A percentile compares a stretch with the other conserved stretches of the same genome.
These are phyloP conservation scores for Cnemophilus loriae DNA, from an alignment of 2,113 vertebrate genomes.

Conservation along the genomic window DNA sequence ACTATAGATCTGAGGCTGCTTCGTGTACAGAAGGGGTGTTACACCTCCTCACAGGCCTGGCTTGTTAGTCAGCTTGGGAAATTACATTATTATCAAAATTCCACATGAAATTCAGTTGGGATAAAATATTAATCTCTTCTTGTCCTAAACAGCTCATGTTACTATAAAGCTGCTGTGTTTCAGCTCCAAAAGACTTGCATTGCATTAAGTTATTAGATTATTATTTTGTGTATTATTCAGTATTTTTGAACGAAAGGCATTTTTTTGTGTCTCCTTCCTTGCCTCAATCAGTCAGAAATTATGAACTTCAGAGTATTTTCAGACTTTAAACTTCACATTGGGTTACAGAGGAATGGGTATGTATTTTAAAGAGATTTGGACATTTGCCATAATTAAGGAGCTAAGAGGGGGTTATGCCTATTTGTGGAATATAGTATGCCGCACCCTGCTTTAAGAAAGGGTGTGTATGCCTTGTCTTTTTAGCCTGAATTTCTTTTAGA, in stretches of 20 bases:
- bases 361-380: not conserved
- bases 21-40: not conserved
- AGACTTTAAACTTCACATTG: not conserved
- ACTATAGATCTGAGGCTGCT: not conserved
- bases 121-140: conserved; percentile 42
- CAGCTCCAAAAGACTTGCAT: not conserved
- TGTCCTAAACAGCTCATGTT: not conserved
- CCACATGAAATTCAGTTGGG: conserved; percentile 16
- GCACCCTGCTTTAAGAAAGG: not conserved
- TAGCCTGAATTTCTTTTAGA: conserved; percentile 1
- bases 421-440: not conserved
- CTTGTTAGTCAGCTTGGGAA: conserved; percentile 20
- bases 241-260: not conserved
- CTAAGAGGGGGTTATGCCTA: not conserved
- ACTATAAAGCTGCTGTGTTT: not conserved
- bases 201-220: not conserved
- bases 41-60: not conserved
- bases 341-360: not conserved
- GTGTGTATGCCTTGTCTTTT: not conserved
- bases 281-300: not conserved
- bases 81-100: conserved; percentile 45
- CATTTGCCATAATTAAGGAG: not conserved
- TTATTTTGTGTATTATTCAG: not conserved
- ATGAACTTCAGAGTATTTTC: not conserved
- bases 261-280: not conserved